Base-by-base conservation (phyloP, 2,113 vertebrate genomes). In the Chlamydotis undulata region DNA sequence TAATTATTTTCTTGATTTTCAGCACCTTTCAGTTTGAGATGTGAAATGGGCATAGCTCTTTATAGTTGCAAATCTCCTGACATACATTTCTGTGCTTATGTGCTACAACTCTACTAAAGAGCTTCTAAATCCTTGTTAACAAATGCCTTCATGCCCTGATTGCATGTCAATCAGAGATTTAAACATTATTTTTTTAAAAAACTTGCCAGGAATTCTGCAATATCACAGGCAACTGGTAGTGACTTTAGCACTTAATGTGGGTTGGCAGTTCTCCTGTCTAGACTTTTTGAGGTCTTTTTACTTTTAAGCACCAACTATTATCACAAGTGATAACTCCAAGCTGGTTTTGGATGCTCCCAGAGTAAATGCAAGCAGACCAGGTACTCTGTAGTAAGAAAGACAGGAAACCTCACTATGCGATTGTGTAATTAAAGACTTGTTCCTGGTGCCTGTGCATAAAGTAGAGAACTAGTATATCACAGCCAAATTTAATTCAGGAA, bases 401-500 rank as follows among this genome's bases (percentile, higher is more conserved):
- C 5, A 90, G 23, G 47, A 83, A 86, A 86, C 11, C 3, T 23
- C 25, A 90, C 21, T 65, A 24, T 19, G 35, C 15, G 26, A 24
- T 1, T 61, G 28, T 65, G 18, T 29, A 79, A 52, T 50, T 61
- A 61, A 89, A 85, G 61, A 69, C 16, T 73, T 69, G 7, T 17
- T 90, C 85, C 33, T 65, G 64, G 79, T 69, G 31, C 41, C 50
- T 77, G 15, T 52, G 59, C 67, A 83, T 33, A 21, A 93, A 68
- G 61, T 3, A 55, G 31, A 80, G 75, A 97, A 77, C 60, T 76
- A 26, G 4, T 71, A 67, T 55, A 71, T 65, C 70, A 60, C 28
- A 90, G 50, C 12, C 33, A 65, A 90, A 91, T 50, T 88, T 70
- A 93, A 90, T 93, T 92, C 75, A 88, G 43, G 45, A 84, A 65